phyloP scores from a whole-genome alignment of 2,888 invertebrate species.

The Taenaris catops region DNA sequence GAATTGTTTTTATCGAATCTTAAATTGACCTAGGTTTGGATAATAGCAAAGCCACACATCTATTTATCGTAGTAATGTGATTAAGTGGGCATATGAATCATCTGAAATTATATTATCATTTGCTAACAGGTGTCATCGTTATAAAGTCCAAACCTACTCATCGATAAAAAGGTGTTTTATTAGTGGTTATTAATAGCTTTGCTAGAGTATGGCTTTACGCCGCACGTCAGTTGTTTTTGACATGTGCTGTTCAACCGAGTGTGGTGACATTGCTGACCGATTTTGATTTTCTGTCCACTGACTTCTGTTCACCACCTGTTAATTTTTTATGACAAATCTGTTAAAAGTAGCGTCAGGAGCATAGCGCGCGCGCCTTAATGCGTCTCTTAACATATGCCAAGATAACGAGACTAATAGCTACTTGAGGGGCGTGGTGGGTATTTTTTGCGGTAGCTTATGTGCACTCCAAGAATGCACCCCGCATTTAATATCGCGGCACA shows the following conservation, averaged over 20 bases:
- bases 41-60: no score
- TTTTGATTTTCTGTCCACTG: conserved; percentile 53
- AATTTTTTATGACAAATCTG: conserved; percentile 49
- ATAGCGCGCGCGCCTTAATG: conserved; percentile 46
- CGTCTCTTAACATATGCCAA: conserved; percentile 45
- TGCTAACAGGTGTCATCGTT: no score
- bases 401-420: conserved; percentile 43
- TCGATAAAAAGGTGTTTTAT: no score
- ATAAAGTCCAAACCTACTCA: no score
- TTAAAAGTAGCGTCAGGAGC: conserved; percentile 41
- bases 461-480: conserved; percentile 34
- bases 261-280: conserved; percentile 29
- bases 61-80: no score
- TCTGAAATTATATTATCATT: no score
- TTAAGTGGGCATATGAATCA: no score
- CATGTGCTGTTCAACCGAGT: conserved; percentile 51
- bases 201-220: conserved; percentile 9
- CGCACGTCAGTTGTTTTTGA: conserved; percentile 41
- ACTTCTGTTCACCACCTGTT: conserved; percentile 46
- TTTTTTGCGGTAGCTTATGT: conserved; percentile 35
- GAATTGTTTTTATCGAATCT: no score
- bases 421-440: conserved; percentile 36
- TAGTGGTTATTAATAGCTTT: no score
- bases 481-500: conserved; percentile 40
- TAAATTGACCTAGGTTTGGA: no score